phyloP scores from a whole-genome alignment of 2,797 vertebrate species.

The Artibeus lituratus region DNA sequence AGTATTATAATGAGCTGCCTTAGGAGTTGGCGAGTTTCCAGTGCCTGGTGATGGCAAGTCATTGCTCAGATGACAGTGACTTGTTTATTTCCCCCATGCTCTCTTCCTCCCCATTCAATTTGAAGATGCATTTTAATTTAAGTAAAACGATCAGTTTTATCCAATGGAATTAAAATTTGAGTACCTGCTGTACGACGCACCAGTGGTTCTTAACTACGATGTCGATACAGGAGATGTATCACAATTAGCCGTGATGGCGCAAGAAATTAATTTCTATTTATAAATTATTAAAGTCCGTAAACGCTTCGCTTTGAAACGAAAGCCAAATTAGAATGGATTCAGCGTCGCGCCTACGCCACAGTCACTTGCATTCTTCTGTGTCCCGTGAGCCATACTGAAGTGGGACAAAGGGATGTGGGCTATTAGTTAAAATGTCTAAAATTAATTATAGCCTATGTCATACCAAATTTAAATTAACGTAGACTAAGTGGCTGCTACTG shows the following conservation, averaged over 20 bases:
- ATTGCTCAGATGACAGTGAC: background rate
- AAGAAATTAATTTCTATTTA: conserved; percentile 20
- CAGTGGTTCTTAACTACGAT: background rate
- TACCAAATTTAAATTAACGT: background rate
- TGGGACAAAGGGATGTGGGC: background rate
- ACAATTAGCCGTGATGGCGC: background rate
- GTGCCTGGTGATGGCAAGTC: background rate
- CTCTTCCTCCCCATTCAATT: background rate
- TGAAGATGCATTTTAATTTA: background rate
- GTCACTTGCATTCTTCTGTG: background rate
- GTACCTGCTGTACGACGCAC: background rate
- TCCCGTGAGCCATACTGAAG: background rate
- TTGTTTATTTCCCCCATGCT: background rate
- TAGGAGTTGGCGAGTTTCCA: background rate
- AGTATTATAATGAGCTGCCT: background rate
- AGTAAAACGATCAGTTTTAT: background rate
- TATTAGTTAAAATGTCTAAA: background rate
- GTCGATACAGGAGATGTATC: background rate
- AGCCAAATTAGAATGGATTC: background rate
- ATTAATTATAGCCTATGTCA: background rate
- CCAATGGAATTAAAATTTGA: conserved; percentile 32
- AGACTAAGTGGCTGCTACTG: background rate
- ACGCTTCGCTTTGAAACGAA: background rate
- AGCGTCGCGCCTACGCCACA: background rate
- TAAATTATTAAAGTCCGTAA: background rate